A percentile compares a stretch with the other conserved stretches of the same genome.
Conservation (phyloP, 2,113 vertebrate genomes). For the Hydrochoerus hydrochaeris region DNA sequence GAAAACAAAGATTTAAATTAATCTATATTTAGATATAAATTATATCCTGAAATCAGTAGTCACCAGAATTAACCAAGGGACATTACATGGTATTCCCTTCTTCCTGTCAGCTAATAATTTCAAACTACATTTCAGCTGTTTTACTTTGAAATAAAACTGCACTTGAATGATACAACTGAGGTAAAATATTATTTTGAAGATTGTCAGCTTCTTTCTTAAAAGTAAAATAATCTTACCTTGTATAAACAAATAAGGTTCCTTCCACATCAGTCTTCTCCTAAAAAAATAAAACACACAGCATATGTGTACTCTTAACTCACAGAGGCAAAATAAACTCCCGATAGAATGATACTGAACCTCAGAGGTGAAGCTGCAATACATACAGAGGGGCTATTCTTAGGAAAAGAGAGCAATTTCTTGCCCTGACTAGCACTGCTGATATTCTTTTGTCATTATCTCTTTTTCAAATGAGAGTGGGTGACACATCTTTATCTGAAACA, state of each 20-base stretch:
- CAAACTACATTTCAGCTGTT: conserved; percentile 52
- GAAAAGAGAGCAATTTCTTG: not conserved
- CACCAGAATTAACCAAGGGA: not conserved
- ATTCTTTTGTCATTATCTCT: not conserved
- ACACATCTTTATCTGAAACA: not conserved
- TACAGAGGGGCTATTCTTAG: not conserved
- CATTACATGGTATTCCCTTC: conserved; percentile 10
- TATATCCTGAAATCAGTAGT: conserved; percentile 50
- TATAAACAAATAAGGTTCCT: conserved; percentile 97
- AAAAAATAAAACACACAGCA: conserved; percentile 70
- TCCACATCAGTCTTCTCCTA: conserved; percentile 99
- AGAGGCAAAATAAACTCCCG: not conserved
- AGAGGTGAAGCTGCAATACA: not conserved
- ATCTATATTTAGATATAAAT: not conserved
- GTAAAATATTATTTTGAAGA: not conserved
- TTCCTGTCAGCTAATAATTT: not conserved
- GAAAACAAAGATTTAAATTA: conserved; percentile 49
- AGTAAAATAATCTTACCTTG: conserved; percentile 87
- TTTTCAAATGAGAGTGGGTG: not conserved
- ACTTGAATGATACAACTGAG: not conserved
- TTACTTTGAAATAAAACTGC: conserved; percentile 45
- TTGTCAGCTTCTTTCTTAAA: conserved; percentile 46
- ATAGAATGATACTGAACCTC: not conserved
- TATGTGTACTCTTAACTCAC: conserved; percentile 45
- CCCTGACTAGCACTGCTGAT: not conserved